A percentile compares a stretch with the other conserved stretches of the same genome.
phyloP scores from a whole-genome alignment of 1,140 invertebrate species.

The Panulirus ornatus region DNA sequence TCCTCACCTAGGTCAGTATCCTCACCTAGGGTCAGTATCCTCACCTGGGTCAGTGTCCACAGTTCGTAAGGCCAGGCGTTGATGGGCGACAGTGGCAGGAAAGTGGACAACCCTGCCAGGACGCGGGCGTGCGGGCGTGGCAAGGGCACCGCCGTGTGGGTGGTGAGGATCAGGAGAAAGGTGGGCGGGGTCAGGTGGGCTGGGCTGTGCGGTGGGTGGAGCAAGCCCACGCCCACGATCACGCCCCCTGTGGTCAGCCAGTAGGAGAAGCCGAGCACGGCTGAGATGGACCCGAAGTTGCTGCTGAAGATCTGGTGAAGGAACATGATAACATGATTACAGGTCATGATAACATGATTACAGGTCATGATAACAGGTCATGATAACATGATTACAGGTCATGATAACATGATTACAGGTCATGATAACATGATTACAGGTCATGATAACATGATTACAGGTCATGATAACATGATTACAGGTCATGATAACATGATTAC shows the following conservation, averaged over 20 bases:
- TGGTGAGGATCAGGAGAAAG: conserved; percentile 49
- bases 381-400: too few relatives aligned
- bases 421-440: too few relatives aligned
- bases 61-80: background rate
- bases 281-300: conserved; percentile 30
- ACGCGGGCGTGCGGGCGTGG: conserved; percentile 38
- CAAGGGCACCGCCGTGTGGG: conserved; percentile 44
- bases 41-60: conserved; percentile 23
- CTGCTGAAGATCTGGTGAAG: conserved; percentile 33
- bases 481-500: too few relatives aligned
- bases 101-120: conserved; percentile 10
- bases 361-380: too few relatives aligned
- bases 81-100: conserved; percentile 9
- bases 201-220: conserved; percentile 20
- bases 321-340: too few relatives aligned
- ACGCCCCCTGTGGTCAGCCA: conserved; percentile 26
- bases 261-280: background rate
- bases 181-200: conserved; percentile 43
- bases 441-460: too few relatives aligned
- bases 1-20: too few relatives aligned
- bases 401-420: too few relatives aligned
- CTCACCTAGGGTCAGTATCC: too few relatives aligned
- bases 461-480: too few relatives aligned
- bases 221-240: background rate
- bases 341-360: too few relatives aligned